Conservation (phyloP, 53 echinoderm and acorn worm genomes). For the Patiria pectinifera region DNA sequence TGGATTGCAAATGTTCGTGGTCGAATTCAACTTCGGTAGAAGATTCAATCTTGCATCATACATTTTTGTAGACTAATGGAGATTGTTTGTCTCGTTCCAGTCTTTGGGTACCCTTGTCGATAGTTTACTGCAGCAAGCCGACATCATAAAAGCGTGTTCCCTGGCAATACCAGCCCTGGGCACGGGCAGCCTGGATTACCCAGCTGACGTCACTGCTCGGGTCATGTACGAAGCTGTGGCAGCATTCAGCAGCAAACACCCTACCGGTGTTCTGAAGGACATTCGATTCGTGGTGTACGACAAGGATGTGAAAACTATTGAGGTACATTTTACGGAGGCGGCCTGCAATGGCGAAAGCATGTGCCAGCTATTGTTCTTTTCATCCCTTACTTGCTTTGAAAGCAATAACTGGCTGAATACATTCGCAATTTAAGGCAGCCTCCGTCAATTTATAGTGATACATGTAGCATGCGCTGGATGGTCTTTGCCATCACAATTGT, state of each 20-base stretch:
- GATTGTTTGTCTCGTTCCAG: constrained; percentile 9
- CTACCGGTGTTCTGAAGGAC: constrained; percentile 49
- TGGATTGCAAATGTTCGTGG: too few relatives aligned
- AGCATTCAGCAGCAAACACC: constrained; percentile 61
- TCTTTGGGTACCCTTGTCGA: constrained; percentile 17
- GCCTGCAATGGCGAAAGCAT: too few relatives aligned
- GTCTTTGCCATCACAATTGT: too few relatives aligned
- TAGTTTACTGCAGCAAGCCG: constrained; percentile 16
- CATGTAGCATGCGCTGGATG: too few relatives aligned
- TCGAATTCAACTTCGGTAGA: too few relatives aligned
- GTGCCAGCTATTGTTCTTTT: too few relatives aligned
- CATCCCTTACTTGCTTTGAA: too few relatives aligned
- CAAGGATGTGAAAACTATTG: constrained; percentile 61
- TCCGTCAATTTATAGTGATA: too few relatives aligned
- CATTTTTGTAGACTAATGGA: neutral
- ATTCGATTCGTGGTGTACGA: constrained; percentile 73
- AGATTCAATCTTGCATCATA: neutral
- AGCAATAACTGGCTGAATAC: too few relatives aligned
- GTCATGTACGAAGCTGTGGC: constrained; percentile 66
- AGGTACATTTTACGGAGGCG: constrained; percentile 20
- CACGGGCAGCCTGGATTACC: constrained; percentile 66
- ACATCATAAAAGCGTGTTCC: constrained; percentile 27
- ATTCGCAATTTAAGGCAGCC: too few relatives aligned
- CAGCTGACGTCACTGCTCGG: constrained; percentile 53
- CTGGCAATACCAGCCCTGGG: constrained; percentile 74